Percentiles rank a stretch among this genome's conserved stretches.
Evolutionary conservation across 2,797 vertebrate genomes (phyloP).

Genomic region (Potorous gilbertii): DNA sequence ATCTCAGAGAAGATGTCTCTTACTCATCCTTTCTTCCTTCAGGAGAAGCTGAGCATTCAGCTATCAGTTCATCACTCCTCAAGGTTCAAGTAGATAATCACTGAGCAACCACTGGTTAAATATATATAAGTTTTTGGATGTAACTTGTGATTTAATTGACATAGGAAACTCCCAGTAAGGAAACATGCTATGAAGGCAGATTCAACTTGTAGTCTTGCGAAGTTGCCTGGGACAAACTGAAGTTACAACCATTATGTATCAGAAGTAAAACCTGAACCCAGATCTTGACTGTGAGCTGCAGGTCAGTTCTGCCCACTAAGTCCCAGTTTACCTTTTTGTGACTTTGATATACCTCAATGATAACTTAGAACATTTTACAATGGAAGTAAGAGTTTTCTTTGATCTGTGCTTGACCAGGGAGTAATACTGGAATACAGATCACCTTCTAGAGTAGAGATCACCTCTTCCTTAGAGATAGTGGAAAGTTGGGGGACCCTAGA

Average conservation of each 20-base stretch:
- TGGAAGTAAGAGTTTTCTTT: background rate
- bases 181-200: background rate
- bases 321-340: background rate
- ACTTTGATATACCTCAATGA: background rate
- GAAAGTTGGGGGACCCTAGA: background rate
- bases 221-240: background rate
- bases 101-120: background rate
- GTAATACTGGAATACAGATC: background rate
- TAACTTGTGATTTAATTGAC: background rate
- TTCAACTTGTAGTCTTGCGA: background rate
- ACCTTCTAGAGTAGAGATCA: background rate
- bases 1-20: background rate
- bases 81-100: background rate
- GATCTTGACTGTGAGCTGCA: background rate
- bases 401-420: background rate
- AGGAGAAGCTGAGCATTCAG: background rate
- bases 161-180: background rate
- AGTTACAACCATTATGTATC: background rate
- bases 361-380: background rate
- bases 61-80: background rate
- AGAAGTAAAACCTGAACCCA: background rate
- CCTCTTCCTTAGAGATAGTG: background rate
- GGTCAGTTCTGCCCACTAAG: background rate
- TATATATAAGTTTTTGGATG: background rate
- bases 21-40: background rate